Evolutionary conservation across 2,797 vertebrate genomes (phyloP).

Genomic region (Etheostoma perlongum): DNA sequence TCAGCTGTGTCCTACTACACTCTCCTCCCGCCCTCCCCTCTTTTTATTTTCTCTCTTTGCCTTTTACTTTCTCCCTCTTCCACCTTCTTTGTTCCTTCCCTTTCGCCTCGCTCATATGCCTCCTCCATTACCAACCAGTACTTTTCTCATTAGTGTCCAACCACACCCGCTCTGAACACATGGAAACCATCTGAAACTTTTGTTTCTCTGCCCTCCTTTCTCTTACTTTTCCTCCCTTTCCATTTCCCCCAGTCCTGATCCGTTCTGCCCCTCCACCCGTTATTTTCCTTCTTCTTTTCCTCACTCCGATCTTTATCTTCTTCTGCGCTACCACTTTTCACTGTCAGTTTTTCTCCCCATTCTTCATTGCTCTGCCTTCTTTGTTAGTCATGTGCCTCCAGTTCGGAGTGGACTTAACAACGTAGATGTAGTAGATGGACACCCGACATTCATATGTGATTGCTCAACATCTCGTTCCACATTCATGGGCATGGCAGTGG

Average conservation of each 20-base stretch:
- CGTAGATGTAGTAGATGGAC: conserved; percentile 4
- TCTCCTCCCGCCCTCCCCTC: conserved; percentile 3
- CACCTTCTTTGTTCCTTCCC: conserved; percentile 49
- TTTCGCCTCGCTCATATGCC: conserved; percentile 61
- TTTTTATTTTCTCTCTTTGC: conserved; percentile 25
- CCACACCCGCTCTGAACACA: conserved; percentile 84
- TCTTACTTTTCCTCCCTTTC: conserved; percentile 58
- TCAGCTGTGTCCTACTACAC: not conserved
- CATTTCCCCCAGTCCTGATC: conserved; percentile 44
- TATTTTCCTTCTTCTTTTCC: conserved; percentile 14
- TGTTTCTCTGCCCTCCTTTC: conserved; percentile 65
- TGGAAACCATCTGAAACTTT: conserved; percentile 85
- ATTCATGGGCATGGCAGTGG: not conserved
- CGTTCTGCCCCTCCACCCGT: conserved; percentile 18
- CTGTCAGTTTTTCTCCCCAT: conserved; percentile 13
- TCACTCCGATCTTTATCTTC: conserved; percentile 19
- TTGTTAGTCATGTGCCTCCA: not conserved
- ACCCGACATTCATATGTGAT: not conserved
- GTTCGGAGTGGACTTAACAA: not conserved
- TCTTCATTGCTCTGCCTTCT: not conserved
- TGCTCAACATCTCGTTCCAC: not conserved
- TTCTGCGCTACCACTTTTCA: conserved; percentile 15
- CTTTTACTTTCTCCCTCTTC: conserved; percentile 51
- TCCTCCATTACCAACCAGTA: conserved; percentile 82
- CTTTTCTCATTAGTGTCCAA: conserved; percentile 86